A percentile compares a stretch with the other conserved stretches of the same genome.
Conservation (phyloP, 2,113 vertebrate genomes). For the Acrocephalus arundinaceus region DNA sequence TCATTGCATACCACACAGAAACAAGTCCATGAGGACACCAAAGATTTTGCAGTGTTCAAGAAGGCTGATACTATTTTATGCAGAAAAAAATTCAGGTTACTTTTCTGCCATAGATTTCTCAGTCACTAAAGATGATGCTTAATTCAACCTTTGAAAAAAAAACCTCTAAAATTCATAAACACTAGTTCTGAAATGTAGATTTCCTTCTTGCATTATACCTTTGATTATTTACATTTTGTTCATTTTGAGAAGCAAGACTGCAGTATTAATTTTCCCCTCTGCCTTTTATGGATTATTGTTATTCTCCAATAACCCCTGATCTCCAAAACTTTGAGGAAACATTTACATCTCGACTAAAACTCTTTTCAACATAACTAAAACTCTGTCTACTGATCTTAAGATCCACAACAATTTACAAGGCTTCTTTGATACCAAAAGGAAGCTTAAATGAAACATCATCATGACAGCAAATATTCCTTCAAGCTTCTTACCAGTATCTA, state of each 20-base stretch:
- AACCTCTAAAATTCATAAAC: not conserved
- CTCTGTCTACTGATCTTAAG: not conserved
- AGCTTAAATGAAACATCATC: not conserved
- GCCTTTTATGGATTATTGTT: not conserved
- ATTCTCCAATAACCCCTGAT: not conserved
- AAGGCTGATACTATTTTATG: not conserved
- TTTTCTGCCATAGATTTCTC: not conserved
- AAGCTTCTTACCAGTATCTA: not conserved
- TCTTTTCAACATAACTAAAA: not conserved
- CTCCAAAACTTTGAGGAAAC: not conserved
- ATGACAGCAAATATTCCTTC: not conserved
- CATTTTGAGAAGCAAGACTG: not conserved
- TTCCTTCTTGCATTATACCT: not conserved
- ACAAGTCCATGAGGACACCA: not conserved
- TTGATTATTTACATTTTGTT: not conserved
- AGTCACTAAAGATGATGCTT: not conserved
- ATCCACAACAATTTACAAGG: not conserved
- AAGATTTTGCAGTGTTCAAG: not conserved
- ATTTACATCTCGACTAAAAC: not conserved
- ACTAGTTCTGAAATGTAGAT: not conserved
- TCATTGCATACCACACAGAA: not conserved
- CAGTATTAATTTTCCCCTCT: not conserved
- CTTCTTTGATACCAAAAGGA: not conserved
- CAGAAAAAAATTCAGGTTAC: not conserved
- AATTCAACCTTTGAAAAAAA: rapidly evolving